Percentiles rank a stretch among this genome's conserved stretches.
Conservation (phyloP, 2,113 vertebrate genomes). For the Nyctibius bracteatus region DNA sequence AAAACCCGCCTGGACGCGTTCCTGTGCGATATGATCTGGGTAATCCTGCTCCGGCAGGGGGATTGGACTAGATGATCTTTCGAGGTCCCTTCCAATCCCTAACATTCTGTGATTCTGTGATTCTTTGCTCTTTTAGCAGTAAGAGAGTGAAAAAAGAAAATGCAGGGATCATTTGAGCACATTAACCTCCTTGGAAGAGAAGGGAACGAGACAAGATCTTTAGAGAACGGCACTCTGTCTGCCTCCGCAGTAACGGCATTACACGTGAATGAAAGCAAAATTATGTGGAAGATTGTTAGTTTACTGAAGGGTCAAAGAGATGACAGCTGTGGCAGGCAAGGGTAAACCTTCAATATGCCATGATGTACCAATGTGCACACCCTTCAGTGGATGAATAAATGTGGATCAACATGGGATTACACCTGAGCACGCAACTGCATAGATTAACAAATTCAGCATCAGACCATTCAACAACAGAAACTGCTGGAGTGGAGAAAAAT, state of each 20-base stretch:
- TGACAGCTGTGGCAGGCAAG: background rate
- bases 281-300: constrained; percentile 29
- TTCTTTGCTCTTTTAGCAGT: background rate
- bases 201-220: constrained; percentile 26
- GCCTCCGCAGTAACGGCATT: background rate
- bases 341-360: constrained; percentile 38
- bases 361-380: constrained; percentile 34
- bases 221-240: constrained; percentile 28
- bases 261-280: constrained; percentile 44
- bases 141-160: background rate
- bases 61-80: too few species aligned
- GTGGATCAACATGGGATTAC: constrained; percentile 10
- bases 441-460: background rate
- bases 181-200: constrained; percentile 45
- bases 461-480: background rate
- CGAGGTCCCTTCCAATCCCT: too few species aligned
- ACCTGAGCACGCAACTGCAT: constrained; percentile 18
- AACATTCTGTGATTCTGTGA: too few species aligned
- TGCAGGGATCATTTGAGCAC: constrained; percentile 3
- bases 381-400: constrained; percentile 14
- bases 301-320: constrained; percentile 43
- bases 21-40: too few species aligned
- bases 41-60: too few species aligned
- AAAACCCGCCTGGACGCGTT: too few species aligned
- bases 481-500: background rate